Evolutionary conservation across 2,888 invertebrate species (phyloP).

Genomic region (Phoronis australis): DNA sequence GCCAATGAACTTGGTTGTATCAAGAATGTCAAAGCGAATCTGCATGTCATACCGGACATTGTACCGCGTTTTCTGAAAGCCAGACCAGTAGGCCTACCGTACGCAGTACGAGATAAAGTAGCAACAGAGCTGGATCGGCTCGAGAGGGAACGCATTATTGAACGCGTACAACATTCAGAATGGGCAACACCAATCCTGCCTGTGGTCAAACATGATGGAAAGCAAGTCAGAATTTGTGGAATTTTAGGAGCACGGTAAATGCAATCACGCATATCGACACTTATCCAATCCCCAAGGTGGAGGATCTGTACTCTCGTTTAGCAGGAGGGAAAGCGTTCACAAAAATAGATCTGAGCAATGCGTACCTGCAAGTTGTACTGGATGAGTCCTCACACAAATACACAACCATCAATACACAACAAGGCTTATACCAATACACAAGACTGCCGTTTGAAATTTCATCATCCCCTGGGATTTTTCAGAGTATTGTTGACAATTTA

Average conservation of each 20-base stretch:
- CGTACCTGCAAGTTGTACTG: slow-evolving; percentile 11
- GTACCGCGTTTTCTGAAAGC: slow-evolving; percentile 9
- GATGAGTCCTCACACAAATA: slow-evolving; percentile 12
- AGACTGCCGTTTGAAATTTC: slow-evolving; percentile 14
- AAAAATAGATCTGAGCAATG: slow-evolving; percentile 11
- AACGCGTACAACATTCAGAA: slow-evolving; percentile 4
- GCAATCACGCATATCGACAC: slow-evolving; percentile 1
- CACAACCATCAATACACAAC: slow-evolving; percentile 16
- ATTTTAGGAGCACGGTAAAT: slow-evolving; percentile 16
- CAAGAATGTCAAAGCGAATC: not conserved
- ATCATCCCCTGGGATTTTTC: slow-evolving; percentile 15
- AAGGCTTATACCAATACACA: slow-evolving; percentile 12
- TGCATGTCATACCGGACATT: slow-evolving; percentile 2
- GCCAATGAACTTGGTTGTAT: too few species aligned
- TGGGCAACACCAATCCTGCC: slow-evolving; percentile 5
- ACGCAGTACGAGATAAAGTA: slow-evolving; percentile 3
- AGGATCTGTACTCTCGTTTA: slow-evolving; percentile 6
- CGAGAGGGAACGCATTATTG: slow-evolving; percentile 4
- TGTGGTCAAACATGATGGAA: slow-evolving; percentile 1
- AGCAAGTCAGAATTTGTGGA: slow-evolving; percentile 10
- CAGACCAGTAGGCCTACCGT: slow-evolving; percentile 9
- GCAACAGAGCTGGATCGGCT: slow-evolving; percentile 4
- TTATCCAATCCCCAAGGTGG: slow-evolving; percentile 8
- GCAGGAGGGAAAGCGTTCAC: slow-evolving; percentile 9
- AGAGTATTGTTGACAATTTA: slow-evolving; percentile 15